Evolutionary conservation across 2,113 vertebrate genomes (phyloP), one percentile per base, ranked within the genome.

Genomic region (Protobothrops mucrosquamatus): DNA sequence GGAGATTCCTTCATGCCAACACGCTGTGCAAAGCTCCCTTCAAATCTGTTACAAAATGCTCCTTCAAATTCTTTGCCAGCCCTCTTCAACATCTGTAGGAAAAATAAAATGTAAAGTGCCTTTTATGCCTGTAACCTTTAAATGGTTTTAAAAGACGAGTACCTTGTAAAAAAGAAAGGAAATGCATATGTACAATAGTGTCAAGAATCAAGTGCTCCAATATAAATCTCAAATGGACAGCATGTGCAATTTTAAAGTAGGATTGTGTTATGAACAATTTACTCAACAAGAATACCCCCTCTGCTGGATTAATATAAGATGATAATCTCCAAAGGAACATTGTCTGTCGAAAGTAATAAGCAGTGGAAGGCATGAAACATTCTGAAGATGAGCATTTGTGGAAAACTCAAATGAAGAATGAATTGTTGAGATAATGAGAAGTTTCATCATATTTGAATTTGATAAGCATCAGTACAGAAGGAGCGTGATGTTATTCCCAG

Each of bases 271-370:
- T 48, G 2, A 0, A 93, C 5, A 39, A 92, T 0, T 11, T 81
- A 0, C 34, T 89, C 2, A 0, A 57, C 46, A 12, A 91, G 92
- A 43, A 94, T 11, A 26, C 93, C 96, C 97, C 97, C 95, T 96
- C 97, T 97, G 93, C 96, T 94, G 97, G 96, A 87, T 56, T 86
- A 59, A 26, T 9, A 2, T 52, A 86, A 23, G 46, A 94, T 52
- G 39, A 88, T 57, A 85, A 4, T 29, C 23, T 89, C 87, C 46
- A 56, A 86, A 69, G 8, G 81, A 57, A 91, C 8, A 26, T 9
- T 46, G 48, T 59, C 18, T 48, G 2, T 0, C 20, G 54, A 57
- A 39, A 43, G n/a, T 55, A 57, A 59, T 43, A 89, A 57, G 54
- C n/a, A 88, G 48, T 18, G n/a, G 48, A 87, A 52, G 86, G 86